These are phyloP conservation scores for Bambusicola thoracicus DNA, from an alignment of 2,113 vertebrate genomes.

Conservation along the genomic window DNA sequence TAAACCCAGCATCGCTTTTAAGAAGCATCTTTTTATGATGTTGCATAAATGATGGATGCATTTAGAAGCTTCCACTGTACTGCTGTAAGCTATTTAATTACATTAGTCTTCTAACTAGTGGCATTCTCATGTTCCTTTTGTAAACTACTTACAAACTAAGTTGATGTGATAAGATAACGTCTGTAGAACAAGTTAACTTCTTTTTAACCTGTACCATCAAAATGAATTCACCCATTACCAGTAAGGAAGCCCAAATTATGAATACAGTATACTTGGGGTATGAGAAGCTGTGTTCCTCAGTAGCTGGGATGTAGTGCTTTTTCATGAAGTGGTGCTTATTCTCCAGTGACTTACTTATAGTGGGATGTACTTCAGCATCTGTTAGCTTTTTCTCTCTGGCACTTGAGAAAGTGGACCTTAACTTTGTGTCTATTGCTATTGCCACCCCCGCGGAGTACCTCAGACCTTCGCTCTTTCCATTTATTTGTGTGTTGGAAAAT, in stretches of 20 bases:
- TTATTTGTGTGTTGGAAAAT: neutral
- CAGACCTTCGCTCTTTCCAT: neutral
- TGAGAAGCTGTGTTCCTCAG: accelerated
- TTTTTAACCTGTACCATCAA: neutral
- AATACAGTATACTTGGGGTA: neutral
- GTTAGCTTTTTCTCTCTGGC: neutral
- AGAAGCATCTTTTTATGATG: neutral
- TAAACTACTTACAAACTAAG: neutral
- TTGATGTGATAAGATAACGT: neutral
- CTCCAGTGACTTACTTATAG: neutral
- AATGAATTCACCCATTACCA: neutral
- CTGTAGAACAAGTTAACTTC: neutral
- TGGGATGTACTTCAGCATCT: neutral
- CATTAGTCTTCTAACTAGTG: neutral
- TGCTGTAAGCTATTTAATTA: neutral
- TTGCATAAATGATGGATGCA: neutral
- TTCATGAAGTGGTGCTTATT: neutral
- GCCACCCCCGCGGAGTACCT: neutral
- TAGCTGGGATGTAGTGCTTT: neutral
- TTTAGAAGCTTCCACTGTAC: neutral
- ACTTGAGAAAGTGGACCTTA: neutral
- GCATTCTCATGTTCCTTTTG: neutral
- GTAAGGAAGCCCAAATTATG: neutral
- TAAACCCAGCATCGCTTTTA: neutral
- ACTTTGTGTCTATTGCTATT: neutral